Base-by-base conservation (phyloP, 2,888 invertebrate genomes). In the Helicoverpa assulta region DNA sequence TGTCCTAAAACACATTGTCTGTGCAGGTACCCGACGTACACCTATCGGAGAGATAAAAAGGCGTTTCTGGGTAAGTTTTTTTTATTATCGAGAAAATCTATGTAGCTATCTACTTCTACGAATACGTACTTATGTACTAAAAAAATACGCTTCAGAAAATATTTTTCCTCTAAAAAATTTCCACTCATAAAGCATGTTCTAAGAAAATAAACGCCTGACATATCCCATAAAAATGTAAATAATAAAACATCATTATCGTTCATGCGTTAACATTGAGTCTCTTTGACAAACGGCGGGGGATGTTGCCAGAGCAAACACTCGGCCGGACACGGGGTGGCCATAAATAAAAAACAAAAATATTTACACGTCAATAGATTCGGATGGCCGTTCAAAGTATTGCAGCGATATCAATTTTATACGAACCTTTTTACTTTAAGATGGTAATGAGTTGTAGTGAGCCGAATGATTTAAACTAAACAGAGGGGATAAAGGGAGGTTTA, bases 341-440 rank as follows among this genome's bases (percentile, higher is more conserved):
- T 85, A 86, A 86, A 86, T 83, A 88, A 87, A 85, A 85, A 87
- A 86, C 79, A 80, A 80, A 84, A 87, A 82, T 85, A 87, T 90
- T 90, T 89, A 88, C 89, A 88, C 88, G 87, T 89, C 88, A 88
- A 87, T 87, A 85, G 85, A 83, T 71, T 72, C 59, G 73, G 67
- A 63, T 81, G 80, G 83, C 70, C 73, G 71, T 53, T 70, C 85
- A 78, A 63, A 74, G 82, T 85, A 86, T 88, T 87, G 85, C 78
- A 81, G 62, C 70, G 71, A 73, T 74, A 83, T 81, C 71, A 76
- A 76, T 81, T 69, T 83, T 71, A 78, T 73, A 73, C 65, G 70
- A 56, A 68, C 64, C 69, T 75, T 76, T 82, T 81, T 73, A 84
- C 79, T 82, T 82, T 84, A 74, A 70, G 71, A 84, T 82, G 80